These are phyloP conservation scores for Metacarcinus magister DNA, from an alignment of 2,888 invertebrate species.

Conservation along the genomic window DNA sequence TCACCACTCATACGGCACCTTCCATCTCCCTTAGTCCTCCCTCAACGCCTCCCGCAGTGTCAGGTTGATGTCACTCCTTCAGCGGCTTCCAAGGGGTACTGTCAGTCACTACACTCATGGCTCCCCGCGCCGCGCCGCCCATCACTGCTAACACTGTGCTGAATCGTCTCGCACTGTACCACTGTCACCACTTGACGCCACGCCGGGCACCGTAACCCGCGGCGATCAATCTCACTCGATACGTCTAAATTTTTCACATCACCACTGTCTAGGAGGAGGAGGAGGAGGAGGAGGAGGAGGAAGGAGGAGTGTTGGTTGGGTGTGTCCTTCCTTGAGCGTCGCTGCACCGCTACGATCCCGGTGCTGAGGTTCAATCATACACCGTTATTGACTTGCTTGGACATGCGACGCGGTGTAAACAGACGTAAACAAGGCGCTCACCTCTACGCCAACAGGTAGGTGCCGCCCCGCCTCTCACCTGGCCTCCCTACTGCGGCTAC, in stretches of 20 bases:
- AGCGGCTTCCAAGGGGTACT: not conserved
- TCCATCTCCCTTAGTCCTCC: not conserved
- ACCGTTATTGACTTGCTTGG: not conserved
- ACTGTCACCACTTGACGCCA: constrained; percentile 60
- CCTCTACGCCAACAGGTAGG: constrained; percentile 15
- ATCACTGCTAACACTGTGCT: not conserved
- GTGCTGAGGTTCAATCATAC: not conserved
- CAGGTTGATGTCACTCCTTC: not conserved
- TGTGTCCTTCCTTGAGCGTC: not conserved
- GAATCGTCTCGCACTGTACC: not conserved
- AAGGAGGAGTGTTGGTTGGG: not conserved
- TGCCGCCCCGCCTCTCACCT: not conserved
- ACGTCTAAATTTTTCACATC: constrained; percentile 70
- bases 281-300: not conserved
- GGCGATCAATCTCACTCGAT: constrained; percentile 66
- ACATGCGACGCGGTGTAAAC: constrained; percentile 41
- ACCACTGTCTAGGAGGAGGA: constrained; percentile 5
- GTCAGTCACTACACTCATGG: not conserved
- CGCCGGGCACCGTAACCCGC: not conserved
- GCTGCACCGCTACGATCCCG: not conserved
- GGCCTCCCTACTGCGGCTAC: not conserved
- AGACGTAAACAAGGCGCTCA: not conserved
- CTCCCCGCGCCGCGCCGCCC: not conserved
- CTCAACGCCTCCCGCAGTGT: not conserved
- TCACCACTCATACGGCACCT: not conserved